Evolutionary conservation across 2,797 vertebrate species (phyloP).

Genomic region (Petrocephalus sullivani): DNA sequence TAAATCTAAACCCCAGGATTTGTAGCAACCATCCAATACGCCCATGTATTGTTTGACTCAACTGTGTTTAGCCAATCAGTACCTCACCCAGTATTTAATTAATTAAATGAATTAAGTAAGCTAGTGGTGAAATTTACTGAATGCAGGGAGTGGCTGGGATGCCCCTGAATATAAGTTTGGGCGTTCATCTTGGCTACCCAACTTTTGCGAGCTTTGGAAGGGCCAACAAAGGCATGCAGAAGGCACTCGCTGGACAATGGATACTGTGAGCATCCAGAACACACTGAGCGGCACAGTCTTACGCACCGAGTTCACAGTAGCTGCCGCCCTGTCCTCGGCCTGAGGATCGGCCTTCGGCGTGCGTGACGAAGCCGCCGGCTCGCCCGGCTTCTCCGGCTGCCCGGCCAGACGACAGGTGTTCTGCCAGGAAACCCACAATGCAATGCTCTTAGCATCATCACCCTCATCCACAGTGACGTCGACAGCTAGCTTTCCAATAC

Average conservation of each 20-base stretch:
- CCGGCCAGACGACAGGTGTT: not conserved
- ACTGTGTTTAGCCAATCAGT: not conserved
- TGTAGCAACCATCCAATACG: not conserved
- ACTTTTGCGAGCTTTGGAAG: not conserved
- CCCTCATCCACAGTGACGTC: not conserved
- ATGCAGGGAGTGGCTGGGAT: not conserved
- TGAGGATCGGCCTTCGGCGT: slow-evolving; percentile 82
- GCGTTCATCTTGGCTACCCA: not conserved
- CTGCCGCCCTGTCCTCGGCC: slow-evolving; percentile 75
- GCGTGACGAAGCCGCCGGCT: slow-evolving; percentile 75
- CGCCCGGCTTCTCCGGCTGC: slow-evolving; percentile 78
- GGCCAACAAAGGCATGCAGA: not conserved
- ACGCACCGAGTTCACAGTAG: slow-evolving; percentile 76
- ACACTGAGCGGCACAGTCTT: too few species aligned
- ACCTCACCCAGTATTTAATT: too few species aligned
- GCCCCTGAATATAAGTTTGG: not conserved
- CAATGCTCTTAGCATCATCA: not conserved
- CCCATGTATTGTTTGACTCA: not conserved
- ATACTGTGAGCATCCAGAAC: not conserved
- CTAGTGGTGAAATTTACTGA: not conserved
- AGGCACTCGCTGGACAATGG: not conserved
- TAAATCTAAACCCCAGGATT: not conserved
- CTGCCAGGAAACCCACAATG: not conserved
- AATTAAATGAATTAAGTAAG: not conserved
- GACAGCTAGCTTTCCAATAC: not conserved